These are phyloP conservation scores for Abscondita cerata DNA, from an alignment of 2,888 invertebrate genomes.

Conservation along the genomic window DNA sequence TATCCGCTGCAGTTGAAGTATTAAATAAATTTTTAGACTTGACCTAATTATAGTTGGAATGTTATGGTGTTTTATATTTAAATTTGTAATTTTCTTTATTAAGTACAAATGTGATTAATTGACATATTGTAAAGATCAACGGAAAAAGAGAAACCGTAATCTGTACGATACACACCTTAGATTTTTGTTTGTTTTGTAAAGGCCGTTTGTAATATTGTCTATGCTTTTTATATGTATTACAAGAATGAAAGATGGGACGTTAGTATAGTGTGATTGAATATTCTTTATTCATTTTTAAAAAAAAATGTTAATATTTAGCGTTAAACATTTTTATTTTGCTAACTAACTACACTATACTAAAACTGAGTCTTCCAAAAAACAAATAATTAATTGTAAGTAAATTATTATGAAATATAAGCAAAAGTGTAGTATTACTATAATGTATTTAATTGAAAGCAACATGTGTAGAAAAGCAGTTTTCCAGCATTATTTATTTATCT, in stretches of 20 bases:
- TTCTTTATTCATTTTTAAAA: constrained; percentile 42
- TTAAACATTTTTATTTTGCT: constrained; percentile 41
- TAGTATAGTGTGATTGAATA: constrained; percentile 52
- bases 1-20: not conserved
- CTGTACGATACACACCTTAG: not conserved
- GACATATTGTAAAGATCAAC: not conserved
- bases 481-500: constrained; percentile 54
- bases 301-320: constrained; percentile 31
- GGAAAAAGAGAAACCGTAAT: not conserved
- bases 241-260: constrained; percentile 41
- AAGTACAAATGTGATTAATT: constrained; percentile 11
- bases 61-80: not conserved
- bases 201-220: constrained; percentile 7
- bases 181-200: not conserved
- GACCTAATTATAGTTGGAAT: not conserved
- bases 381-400: constrained; percentile 61
- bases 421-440: constrained; percentile 43
- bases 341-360: constrained; percentile 53
- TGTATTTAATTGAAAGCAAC: constrained; percentile 51
- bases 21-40: constrained; percentile 9
- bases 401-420: constrained; percentile 39
- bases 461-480: constrained; percentile 52
- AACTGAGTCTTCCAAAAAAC: constrained; percentile 61
- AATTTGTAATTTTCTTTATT: constrained; percentile 1
- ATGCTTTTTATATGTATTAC: constrained; percentile 8